phyloP scores from a whole-genome alignment of 92 coral and sea anemone species.

The Epizoanthus stellaris region DNA sequence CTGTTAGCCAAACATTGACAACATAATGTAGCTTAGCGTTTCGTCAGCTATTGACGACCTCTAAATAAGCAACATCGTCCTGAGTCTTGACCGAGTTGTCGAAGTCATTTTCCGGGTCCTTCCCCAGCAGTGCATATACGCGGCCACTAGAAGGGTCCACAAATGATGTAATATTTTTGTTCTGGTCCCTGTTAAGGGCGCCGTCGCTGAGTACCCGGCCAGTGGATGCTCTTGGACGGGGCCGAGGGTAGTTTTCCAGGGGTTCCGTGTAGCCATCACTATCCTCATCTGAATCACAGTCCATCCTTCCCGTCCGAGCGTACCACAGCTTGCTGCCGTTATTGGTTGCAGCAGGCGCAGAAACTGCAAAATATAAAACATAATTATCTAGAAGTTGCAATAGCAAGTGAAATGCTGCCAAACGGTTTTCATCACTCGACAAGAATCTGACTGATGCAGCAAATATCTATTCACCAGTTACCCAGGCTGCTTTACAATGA shows the following conservation, averaged over 20 bases:
- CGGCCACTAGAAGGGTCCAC: conserved; percentile 9
- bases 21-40: not conserved
- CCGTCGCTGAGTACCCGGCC: conserved; percentile 63
- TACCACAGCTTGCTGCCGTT: conserved; percentile 68
- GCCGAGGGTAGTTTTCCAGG: conserved; percentile 13
- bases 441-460: too few species aligned
- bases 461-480: too few species aligned
- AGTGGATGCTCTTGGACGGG: not conserved
- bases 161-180: not conserved
- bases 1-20: not conserved
- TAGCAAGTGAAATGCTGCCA: not conserved
- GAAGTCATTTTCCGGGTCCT: not conserved
- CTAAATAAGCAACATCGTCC: conserved; percentile 1
- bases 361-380: conserved; percentile 9
- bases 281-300: conserved; percentile 74
- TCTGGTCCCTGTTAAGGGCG: conserved; percentile 47
- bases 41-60: conserved; percentile 23
- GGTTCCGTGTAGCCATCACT: conserved; percentile 88
- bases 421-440: too few species aligned
- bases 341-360: conserved; percentile 33
- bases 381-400: not conserved
- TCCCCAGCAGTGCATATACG: not conserved
- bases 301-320: conserved; percentile 66
- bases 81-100: not conserved
- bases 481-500: too few species aligned